Conservation (phyloP, 2,888 invertebrate genomes). For the Yponomeuta sedellus region DNA sequence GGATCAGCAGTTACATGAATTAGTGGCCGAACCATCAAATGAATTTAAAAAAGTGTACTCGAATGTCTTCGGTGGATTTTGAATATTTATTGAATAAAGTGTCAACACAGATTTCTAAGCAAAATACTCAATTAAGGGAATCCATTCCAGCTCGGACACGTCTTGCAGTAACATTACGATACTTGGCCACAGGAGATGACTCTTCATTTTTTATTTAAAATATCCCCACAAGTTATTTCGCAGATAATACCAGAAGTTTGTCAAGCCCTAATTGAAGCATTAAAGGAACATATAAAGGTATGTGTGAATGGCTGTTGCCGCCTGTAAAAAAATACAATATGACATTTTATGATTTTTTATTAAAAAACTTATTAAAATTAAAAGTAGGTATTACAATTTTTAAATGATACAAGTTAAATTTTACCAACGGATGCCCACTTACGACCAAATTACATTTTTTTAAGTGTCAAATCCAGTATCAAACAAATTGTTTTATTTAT, state of each 20-base stretch:
- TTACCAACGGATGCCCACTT: no score
- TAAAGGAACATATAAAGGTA: no score
- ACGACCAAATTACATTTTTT: no score
- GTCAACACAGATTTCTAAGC: no score
- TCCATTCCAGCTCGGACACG: constrained; percentile 17
- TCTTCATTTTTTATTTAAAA: constrained; percentile 19
- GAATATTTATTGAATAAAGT: no score
- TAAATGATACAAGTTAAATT: no score
- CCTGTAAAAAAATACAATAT: no score
- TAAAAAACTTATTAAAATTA: constrained; percentile 16
- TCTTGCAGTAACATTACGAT: constrained; percentile 16
- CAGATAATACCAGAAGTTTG: constrained; percentile 19
- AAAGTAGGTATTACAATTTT: constrained; percentile 16
- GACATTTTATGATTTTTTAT: constrained; percentile 16
- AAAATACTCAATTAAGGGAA: no score
- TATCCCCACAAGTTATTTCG: constrained; percentile 19
- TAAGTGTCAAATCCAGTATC: no score
- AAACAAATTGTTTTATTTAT: no score
- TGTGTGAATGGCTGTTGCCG: no score
- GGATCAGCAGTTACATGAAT: no score
- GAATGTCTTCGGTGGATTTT: constrained; percentile 20
- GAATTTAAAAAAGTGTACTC: constrained; percentile 19
- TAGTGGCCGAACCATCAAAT: constrained; percentile 16
- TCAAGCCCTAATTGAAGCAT: constrained; percentile 16
- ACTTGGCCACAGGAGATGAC: constrained; percentile 18